Conservation (phyloP, 2,888 invertebrate genomes). For the Trachelus troglodyta region DNA sequence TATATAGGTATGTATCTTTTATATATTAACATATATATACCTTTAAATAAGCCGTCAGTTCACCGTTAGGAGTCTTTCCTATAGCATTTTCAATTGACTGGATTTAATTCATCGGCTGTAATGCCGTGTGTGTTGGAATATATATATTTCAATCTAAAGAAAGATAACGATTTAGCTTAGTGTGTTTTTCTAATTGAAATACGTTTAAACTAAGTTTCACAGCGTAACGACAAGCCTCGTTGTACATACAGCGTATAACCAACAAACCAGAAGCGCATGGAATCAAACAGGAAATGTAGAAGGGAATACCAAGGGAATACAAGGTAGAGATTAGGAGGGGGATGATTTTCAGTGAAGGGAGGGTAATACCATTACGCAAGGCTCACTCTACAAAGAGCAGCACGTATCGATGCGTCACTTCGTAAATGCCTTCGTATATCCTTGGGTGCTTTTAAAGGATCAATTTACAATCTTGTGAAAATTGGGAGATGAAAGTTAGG, state of each 20-base stretch:
- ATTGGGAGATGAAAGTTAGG: background rate
- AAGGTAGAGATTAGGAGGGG: background rate
- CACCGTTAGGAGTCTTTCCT: too few species aligned
- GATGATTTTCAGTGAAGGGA: background rate
- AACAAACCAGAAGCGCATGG: background rate
- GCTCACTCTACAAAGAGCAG: background rate
- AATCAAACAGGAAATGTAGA: background rate
- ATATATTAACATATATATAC: background rate
- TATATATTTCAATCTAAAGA: too few species aligned
- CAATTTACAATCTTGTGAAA: background rate
- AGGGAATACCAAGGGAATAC: background rate
- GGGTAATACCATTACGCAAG: background rate
- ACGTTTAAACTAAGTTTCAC: too few species aligned
- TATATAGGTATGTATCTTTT: too few species aligned
- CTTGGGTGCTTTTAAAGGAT: background rate
- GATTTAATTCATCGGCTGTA: too few species aligned
- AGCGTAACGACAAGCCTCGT: too few species aligned
- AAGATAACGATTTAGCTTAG: too few species aligned
- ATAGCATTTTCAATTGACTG: too few species aligned
- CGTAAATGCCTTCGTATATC: background rate
- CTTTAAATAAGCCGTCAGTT: too few species aligned
- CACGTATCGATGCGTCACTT: background rate
- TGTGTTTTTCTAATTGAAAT: too few species aligned
- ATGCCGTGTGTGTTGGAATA: too few species aligned
- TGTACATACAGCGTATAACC: background rate